Conservation (phyloP, 1,140 invertebrate species). For the Drosophila lowei region DNA sequence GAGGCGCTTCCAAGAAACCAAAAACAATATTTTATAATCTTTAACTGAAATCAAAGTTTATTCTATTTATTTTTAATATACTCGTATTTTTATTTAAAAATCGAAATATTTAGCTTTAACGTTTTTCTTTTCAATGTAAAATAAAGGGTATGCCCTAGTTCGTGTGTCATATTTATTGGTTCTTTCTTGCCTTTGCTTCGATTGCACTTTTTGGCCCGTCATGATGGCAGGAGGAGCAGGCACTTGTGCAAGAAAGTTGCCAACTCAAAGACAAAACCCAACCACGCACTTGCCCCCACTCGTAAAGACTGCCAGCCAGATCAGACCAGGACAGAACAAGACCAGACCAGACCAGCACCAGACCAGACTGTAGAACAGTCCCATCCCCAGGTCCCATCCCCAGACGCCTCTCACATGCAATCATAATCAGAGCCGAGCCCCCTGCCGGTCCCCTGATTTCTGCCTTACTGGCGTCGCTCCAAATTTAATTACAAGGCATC, state of each 20-base stretch:
- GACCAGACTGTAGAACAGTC: too few species aligned
- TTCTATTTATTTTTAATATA: too few species aligned
- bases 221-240: background rate
- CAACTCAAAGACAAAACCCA: slow-evolving; percentile 47
- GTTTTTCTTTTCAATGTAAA: too few species aligned
- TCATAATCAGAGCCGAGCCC: slow-evolving; percentile 45
- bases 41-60: too few species aligned
- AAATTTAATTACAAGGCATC: slow-evolving; percentile 78
- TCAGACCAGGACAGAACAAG: too few species aligned
- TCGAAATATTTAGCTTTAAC: too few species aligned
- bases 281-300: slow-evolving; percentile 44
- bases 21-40: too few species aligned
- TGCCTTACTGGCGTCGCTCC: slow-evolving; percentile 68
- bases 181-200: slow-evolving; percentile 34
- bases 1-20: too few species aligned
- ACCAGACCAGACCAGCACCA: too few species aligned
- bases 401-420: slow-evolving; percentile 34
- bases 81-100: background rate
- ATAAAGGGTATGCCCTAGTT: too few species aligned
- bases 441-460: slow-evolving; percentile 61
- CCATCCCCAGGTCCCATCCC: background rate
- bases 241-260: slow-evolving; percentile 46
- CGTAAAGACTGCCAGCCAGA: slow-evolving; percentile 30
- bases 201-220: slow-evolving; percentile 55
- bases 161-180: too few species aligned